Conservation (phyloP, 2,797 vertebrate species). For the Hypotaenidia philippensis region DNA sequence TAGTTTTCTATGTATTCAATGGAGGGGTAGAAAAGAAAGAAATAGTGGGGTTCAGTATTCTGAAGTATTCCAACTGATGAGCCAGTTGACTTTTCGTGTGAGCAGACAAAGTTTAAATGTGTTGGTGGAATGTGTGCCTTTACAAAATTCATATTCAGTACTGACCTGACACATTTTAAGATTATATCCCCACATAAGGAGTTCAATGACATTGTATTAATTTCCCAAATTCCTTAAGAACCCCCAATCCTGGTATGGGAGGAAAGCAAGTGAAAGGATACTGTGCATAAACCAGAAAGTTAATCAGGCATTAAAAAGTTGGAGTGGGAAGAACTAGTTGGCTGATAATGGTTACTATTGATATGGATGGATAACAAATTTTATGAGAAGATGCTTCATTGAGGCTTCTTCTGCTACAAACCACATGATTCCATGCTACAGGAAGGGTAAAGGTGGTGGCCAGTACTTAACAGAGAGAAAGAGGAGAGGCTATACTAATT, state of each 20-base stretch:
- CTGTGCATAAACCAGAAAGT: neutral
- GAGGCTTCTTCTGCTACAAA: neutral
- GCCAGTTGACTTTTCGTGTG: neutral
- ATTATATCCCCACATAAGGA: neutral
- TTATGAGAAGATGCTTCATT: neutral
- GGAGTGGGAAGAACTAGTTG: fast-evolving
- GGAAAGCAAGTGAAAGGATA: neutral
- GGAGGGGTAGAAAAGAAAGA: neutral
- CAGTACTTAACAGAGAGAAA: neutral
- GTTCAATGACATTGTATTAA: neutral
- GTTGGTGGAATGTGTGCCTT: neutral
- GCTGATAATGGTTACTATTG: neutral
- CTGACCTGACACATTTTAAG: neutral
- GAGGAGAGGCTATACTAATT: neutral
- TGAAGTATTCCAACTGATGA: neutral
- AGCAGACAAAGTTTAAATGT: neutral
- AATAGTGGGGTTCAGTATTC: fast-evolving
- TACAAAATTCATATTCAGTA: neutral
- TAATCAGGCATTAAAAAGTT: neutral
- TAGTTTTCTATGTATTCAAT: neutral
- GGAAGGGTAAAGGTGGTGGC: neutral
- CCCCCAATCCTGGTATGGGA: neutral
- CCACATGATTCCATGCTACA: neutral
- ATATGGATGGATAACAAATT: neutral
- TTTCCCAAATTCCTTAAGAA: neutral